Base-by-base conservation (phyloP, 1,140 invertebrate genomes). In the Melitaea cinxia region DNA sequence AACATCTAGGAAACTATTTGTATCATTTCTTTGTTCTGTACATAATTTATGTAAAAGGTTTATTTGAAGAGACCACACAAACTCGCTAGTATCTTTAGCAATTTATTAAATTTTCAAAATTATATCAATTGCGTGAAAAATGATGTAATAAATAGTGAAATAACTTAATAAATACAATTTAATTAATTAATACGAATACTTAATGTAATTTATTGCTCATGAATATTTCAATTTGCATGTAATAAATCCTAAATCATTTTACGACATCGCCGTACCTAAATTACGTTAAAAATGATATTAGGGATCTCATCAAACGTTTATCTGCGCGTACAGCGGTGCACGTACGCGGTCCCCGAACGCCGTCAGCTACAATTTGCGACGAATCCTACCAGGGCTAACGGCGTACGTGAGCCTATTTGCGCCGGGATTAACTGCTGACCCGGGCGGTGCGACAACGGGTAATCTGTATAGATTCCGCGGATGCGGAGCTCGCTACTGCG, bases 371-470 rank as follows among this genome's bases (percentile, higher is more conserved):
- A 80, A 78, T 78, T 78, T 73, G 68, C 68, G 55, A 60, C 65
- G 65, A 64, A 68, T 60, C 70, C 67, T 62, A 55, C 65, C 69
- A 65, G 62, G 59, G 67, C 72, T 59, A 47, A 58, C 33, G 54
- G 65, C 55, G 73, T 83, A 80, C 78, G 78, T 80, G 78, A 78
- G 76, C 75, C 70, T 77, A 84, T 83, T 83, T 81, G 72, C 72
- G 69, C 66, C 68, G 70, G 80, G 78, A 86, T 84, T 82, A 85
- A 82, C 79, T 69, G 70, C 55, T 72, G 70, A 68, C 72, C 70
- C 67, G 50, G 71, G 35, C 52, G 47, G 58, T 56, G 69, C 68
- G 69, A 76, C 79, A 68, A 52, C 59, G 70, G 74, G 71, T 84
- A 84, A 86, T 86, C 78, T 75, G 73, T 83, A 80, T 79, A 77